Base-by-base conservation (phyloP, 2,888 invertebrate genomes). In the Nephrocerus scutellatus region DNA sequence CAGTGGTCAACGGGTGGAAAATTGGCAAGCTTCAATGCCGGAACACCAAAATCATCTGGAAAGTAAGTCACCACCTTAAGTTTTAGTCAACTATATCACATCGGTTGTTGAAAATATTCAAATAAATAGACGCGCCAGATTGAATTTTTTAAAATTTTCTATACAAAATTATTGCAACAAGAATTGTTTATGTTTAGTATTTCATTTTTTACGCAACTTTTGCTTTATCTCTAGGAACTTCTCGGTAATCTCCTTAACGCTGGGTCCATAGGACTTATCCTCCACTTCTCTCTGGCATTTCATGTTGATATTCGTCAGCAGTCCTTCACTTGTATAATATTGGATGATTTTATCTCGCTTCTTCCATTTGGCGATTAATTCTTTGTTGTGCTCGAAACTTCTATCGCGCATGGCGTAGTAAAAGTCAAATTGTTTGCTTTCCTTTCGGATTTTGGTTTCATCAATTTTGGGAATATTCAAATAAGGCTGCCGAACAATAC, bases 21-120 rank as follows among this genome's bases (percentile, higher is more conserved):
- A 68, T 77, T 87, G 45, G 86, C 85, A 37, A 80, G 82, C 51
- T 87, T 84, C 70, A 84, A 83, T 70, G n/a, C n/a, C n/a, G 79
- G 82, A 3, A 75, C 78, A 40, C 82, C 83, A 66, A 79, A 83
- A 43, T 72, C 83, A 5, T n/a, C n/a, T n/a, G 15, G 37, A 29
- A 52, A 52, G 45, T 44, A 40, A 35, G 44, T 45, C n/a, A n/a
- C n/a, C n/a, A n/a, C n/a, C n/a, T n/a, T n/a, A n/a, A n/a, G n/a
- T n/a, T n/a, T n/a, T n/a, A n/a, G n/a, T n/a, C n/a, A n/a, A n/a
- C n/a, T n/a, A n/a, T n/a, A n/a, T n/a, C n/a, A n/a, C n/a, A n/a
- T n/a, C n/a, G n/a, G n/a, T n/a, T n/a, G n/a, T n/a, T n/a, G n/a
- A n/a, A n/a, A n/a, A n/a, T n/a, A n/a, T n/a, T n/a, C n/a, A n/a